phyloP scores from a whole-genome alignment of 2,888 invertebrate species.

The Taenaris catops region DNA sequence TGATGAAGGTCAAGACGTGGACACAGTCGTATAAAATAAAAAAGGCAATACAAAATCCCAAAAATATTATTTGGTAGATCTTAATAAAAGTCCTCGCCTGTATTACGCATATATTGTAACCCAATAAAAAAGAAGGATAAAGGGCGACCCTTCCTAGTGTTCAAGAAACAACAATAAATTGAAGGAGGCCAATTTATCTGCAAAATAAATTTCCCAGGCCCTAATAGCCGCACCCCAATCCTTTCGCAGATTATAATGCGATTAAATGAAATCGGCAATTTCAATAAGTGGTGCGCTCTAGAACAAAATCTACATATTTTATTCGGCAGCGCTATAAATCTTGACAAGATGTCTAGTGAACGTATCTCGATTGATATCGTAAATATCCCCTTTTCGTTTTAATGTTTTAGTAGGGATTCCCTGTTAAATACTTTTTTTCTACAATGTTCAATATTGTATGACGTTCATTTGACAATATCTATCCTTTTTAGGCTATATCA shows the following conservation, averaged over 20 bases:
- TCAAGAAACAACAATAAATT: slow-evolving; percentile 20
- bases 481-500: too few relatives aligned
- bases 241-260: slow-evolving; percentile 37
- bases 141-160: too few relatives aligned
- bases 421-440: slow-evolving; percentile 1
- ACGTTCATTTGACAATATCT: too few relatives aligned
- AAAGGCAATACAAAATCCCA: too few relatives aligned
- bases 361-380: slow-evolving; percentile 57
- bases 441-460: too few relatives aligned
- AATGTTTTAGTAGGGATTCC: slow-evolving; percentile 8
- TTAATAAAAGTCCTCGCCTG: too few relatives aligned
- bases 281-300: slow-evolving; percentile 67
- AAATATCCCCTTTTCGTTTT: slow-evolving; percentile 33
- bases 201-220: slow-evolving; percentile 22
- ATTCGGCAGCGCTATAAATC: slow-evolving; percentile 53
- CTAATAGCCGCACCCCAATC: slow-evolving; percentile 26
- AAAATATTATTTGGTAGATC: too few relatives aligned
- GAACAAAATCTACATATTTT: slow-evolving; percentile 69
- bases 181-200: slow-evolving; percentile 20
- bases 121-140: too few relatives aligned
- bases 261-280: slow-evolving; percentile 74
- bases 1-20: too few relatives aligned
- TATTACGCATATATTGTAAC: too few relatives aligned
- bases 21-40: too few relatives aligned
- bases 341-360: slow-evolving; percentile 34